Conservation (phyloP, 2,113 vertebrate genomes). For the Rattus rattus region DNA sequence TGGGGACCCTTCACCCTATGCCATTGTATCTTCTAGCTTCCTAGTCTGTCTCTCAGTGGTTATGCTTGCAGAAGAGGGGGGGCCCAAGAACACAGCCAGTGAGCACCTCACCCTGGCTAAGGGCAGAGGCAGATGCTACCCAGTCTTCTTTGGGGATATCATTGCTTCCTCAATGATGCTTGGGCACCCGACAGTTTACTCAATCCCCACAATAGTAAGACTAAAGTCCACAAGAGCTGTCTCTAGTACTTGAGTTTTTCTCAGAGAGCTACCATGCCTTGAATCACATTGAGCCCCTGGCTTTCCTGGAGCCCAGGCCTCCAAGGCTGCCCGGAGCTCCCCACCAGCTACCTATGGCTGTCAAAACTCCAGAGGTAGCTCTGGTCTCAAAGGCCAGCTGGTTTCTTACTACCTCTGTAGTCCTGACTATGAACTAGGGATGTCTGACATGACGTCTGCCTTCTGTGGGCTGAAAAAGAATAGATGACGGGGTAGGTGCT, state of each 20-base stretch:
- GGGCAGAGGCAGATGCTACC: slow-evolving; percentile 68
- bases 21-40: background rate
- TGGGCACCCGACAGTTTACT: background rate
- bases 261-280: background rate
- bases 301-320: background rate
- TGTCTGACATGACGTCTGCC: background rate
- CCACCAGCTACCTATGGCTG: background rate
- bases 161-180: slow-evolving; percentile 63
- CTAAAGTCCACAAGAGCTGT: background rate
- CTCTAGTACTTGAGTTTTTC: slow-evolving; percentile 28
- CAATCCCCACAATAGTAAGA: background rate
- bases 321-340: background rate
- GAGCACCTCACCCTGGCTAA: background rate
- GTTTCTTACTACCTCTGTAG: background rate
- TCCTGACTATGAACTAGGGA: background rate
- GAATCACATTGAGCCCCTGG: background rate
- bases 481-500: background rate
- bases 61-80: background rate
- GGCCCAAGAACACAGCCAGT: background rate
- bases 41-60: background rate
- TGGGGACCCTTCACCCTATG: accelerated
- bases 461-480: background rate
- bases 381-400: background rate
- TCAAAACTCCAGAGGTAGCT: background rate
- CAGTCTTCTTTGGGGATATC: slow-evolving; percentile 44